These are phyloP conservation scores for Drosophila truncata DNA, from an alignment of 1,140 invertebrate species.

Conservation along the genomic window DNA sequence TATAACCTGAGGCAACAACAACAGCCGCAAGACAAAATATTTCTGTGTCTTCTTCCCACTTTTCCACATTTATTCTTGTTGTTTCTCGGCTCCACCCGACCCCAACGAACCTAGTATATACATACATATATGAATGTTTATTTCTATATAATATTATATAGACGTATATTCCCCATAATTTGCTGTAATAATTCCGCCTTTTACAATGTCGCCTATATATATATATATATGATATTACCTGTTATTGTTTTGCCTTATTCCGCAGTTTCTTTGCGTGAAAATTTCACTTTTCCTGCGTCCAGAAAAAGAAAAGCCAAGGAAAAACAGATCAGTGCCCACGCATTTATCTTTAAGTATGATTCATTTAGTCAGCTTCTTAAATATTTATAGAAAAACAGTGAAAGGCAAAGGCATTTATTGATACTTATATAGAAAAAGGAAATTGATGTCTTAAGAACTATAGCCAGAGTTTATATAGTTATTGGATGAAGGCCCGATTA, in stretches of 20 bases:
- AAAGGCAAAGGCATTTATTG: conserved; percentile 28
- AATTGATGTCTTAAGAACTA: conserved; percentile 40
- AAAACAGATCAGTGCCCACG: conserved; percentile 24
- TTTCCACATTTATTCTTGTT: conserved; percentile 51
- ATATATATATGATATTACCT: conserved; percentile 17
- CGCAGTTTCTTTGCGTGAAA: conserved; percentile 25
- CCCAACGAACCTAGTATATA: conserved; percentile 58
- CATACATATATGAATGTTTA: conserved; percentile 30
- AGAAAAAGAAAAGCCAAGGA: conserved; percentile 7
- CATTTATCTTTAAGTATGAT: conserved; percentile 16
- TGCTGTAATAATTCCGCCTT: conserved; percentile 28
- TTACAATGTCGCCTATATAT: conserved; percentile 37
- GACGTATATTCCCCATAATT: conserved; percentile 30
- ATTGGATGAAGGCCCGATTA: conserved; percentile 9
- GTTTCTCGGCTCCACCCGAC: conserved; percentile 53
- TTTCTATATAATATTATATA: conserved; percentile 12
- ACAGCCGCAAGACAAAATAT: conserved; percentile 52
- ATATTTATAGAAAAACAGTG: conserved; percentile 44
- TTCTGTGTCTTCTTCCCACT: conserved; percentile 56
- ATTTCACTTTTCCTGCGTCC: conserved; percentile 39
- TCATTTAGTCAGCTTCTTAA: conserved; percentile 33
- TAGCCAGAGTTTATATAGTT: conserved; percentile 11
- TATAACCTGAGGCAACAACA: conserved; percentile 61
- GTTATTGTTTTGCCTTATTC: conserved; percentile 40
- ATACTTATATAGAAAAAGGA: conserved; percentile 21